Percentiles rank a stretch among this genome's conserved stretches.
Evolutionary conservation across 2,113 vertebrate genomes (phyloP).

Genomic region (Nanorana parkeri): DNA sequence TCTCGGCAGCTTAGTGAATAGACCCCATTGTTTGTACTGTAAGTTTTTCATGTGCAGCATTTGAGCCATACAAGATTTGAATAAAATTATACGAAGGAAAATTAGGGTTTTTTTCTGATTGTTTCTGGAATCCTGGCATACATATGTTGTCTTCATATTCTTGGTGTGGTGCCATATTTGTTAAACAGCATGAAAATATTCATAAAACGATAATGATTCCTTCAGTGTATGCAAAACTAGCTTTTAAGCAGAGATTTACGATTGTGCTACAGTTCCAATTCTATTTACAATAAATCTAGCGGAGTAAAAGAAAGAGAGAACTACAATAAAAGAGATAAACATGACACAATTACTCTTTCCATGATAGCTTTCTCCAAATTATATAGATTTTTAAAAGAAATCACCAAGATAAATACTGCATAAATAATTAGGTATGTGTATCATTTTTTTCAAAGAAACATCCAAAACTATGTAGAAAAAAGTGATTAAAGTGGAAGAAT

Average conservation of each 20-base stretch:
- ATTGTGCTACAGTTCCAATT: conserved; percentile 59
- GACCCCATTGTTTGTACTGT: neutral
- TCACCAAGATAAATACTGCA: conserved; percentile 43
- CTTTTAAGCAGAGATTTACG: conserved; percentile 65
- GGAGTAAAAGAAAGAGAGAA: conserved; percentile 29
- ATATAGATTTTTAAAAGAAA: conserved; percentile 38
- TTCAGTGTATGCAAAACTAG: conserved; percentile 77
- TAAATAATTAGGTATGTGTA: conserved; percentile 35
- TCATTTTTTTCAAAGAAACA: conserved; percentile 1
- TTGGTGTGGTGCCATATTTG: conserved; percentile 69
- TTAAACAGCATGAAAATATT: conserved; percentile 72
- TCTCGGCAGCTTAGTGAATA: too few relatives aligned
- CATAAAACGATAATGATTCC: conserved; percentile 74
- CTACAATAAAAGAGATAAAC: conserved; percentile 47
- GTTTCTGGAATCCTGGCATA: conserved; percentile 68
- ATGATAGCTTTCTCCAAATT: conserved; percentile 49
- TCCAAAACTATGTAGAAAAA: conserved; percentile 6
- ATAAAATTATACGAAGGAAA: conserved; percentile 41
- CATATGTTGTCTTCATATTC: conserved; percentile 67
- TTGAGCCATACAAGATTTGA: neutral
- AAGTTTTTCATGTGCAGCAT: neutral
- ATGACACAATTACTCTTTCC: conserved; percentile 60
- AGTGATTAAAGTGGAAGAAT: neutral
- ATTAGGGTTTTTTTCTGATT: conserved; percentile 65
- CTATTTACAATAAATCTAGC: conserved; percentile 49